Evolutionary conservation across 2,113 vertebrate genomes (phyloP).

Genomic region (Irena cyanogastra): DNA sequence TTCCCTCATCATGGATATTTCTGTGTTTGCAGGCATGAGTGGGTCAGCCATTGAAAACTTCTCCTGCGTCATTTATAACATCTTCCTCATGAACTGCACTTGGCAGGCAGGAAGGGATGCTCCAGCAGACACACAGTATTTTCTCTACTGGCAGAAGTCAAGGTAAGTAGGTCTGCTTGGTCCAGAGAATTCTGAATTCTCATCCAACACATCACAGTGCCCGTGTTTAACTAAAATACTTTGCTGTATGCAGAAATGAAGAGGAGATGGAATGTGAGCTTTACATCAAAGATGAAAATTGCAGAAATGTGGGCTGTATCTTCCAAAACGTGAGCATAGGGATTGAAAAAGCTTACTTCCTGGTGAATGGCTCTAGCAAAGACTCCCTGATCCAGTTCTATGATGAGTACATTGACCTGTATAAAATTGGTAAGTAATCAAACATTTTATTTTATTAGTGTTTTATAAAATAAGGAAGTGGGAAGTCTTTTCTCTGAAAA

Average conservation of each 20-base stretch:
- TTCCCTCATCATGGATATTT: not conserved
- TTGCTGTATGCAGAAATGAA: not conserved
- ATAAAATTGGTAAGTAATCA: not conserved
- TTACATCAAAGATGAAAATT: not conserved
- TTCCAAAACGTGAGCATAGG: not conserved
- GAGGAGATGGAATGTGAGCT: not conserved
- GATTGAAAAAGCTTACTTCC: not conserved
- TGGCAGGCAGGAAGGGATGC: slow-evolving; percentile 52
- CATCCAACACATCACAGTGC: not conserved
- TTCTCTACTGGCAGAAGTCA: not conserved
- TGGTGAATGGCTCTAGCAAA: slow-evolving; percentile 43
- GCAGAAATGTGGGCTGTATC: slow-evolving; percentile 36
- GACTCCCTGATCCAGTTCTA: not conserved
- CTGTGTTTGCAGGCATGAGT: slow-evolving; percentile 1
- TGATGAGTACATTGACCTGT: not conserved
- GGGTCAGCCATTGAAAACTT: slow-evolving; percentile 46
- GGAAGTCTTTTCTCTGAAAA: not conserved
- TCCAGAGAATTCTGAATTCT: not conserved
- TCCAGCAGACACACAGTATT: slow-evolving; percentile 59
- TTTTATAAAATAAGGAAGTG: not conserved
- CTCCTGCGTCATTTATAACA: slow-evolving; percentile 48
- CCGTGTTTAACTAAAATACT: not conserved
- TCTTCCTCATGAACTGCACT: slow-evolving; percentile 63
- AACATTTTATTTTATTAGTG: not conserved
- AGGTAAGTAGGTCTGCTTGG: not conserved